A percentile compares a stretch with the other conserved stretches of the same genome.
Evolutionary conservation across 2,113 vertebrate genomes (phyloP).

Genomic region (Cygnus atratus): DNA sequence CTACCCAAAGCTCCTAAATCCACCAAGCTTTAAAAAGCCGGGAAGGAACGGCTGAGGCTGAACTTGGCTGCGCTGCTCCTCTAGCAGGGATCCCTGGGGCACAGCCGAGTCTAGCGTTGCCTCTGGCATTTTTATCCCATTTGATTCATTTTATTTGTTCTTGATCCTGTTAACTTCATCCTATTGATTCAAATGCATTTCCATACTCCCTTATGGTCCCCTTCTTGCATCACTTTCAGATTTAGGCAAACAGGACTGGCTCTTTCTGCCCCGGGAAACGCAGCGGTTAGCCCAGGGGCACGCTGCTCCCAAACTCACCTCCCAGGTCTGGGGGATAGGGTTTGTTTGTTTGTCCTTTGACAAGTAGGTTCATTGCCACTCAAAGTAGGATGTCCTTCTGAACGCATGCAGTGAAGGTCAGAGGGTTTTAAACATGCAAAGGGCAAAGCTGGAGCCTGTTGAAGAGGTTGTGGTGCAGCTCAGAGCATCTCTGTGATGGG

Average conservation of each 20-base stretch:
- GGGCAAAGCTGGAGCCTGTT: slow-evolving; percentile 43
- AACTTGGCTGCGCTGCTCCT: slow-evolving; percentile 16
- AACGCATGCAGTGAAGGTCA: not conserved
- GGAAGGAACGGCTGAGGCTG: not conserved
- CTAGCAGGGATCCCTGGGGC: not conserved
- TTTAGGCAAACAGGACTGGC: slow-evolving; percentile 1
- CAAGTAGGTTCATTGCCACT: slow-evolving; percentile 13
- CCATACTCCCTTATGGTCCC: slow-evolving; percentile 59
- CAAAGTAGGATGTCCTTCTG: slow-evolving; percentile 20
- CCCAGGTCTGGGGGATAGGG: not conserved
- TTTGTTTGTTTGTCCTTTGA: slow-evolving; percentile 34
- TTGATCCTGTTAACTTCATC: slow-evolving; percentile 73
- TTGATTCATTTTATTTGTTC: slow-evolving; percentile 73
- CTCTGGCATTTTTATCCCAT: slow-evolving; percentile 67
- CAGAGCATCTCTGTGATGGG: not conserved
- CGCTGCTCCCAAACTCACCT: not conserved
- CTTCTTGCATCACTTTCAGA: slow-evolving; percentile 38
- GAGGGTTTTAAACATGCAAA: slow-evolving; percentile 40
- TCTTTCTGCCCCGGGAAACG: not conserved
- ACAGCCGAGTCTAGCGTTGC: slow-evolving; percentile 3
- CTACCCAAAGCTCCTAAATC: slow-evolving; percentile 54
- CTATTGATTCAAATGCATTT: slow-evolving; percentile 73
- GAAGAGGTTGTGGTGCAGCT: slow-evolving; percentile 8
- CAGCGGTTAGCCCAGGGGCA: not conserved
- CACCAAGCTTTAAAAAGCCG: slow-evolving; percentile 31